phyloP scores from a whole-genome alignment of 2,113 vertebrate genomes.

The rat (Rattus norvegicus) region GRCr8 NC_086019.1:206935001-206935500 shows the following conservation, averaged over 20 bases:
- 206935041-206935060: too few species aligned
- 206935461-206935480: too few species aligned
- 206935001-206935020: too few species aligned
- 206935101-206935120: background rate
- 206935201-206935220: too few species aligned
- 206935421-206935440: background rate
- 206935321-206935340: background rate
- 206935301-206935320: background rate
- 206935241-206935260: background rate
- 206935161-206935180: background rate
- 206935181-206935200: background rate
- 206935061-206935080: too few species aligned
- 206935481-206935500: background rate
- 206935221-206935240: background rate
- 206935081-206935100: background rate
- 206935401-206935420: background rate
- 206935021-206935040: too few species aligned
- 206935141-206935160: background rate
- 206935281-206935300: background rate
- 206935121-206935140: background rate
- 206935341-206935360: background rate
- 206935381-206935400: background rate
- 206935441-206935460: accelerated
- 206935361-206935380: background rate
- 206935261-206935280: background rate